Conservation (phyloP, 2,888 invertebrate genomes). For the Chydorus sphaericus region DNA sequence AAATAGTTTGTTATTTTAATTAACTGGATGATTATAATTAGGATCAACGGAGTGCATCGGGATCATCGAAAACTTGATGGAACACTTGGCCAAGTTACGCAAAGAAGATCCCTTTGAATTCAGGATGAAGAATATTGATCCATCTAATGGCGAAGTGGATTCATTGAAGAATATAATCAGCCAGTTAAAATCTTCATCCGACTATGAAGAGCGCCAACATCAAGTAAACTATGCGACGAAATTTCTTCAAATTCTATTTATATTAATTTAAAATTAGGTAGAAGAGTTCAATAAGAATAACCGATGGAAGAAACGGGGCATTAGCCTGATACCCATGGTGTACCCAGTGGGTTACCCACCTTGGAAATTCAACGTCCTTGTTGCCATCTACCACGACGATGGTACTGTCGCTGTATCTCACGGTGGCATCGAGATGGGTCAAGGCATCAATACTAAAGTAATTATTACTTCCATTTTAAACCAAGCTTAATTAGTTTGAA, state of each 20-base stretch:
- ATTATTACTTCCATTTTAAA: neutral
- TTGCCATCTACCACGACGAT: slow-evolving; percentile 39
- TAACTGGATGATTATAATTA: slow-evolving; percentile 13
- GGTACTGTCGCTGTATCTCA: slow-evolving; percentile 48
- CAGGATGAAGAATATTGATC: slow-evolving; percentile 19
- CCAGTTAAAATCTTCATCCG: slow-evolving; percentile 22
- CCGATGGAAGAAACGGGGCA: slow-evolving; percentile 61
- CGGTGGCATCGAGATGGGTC: slow-evolving; percentile 42
- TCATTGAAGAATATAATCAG: slow-evolving; percentile 23
- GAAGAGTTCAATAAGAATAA: slow-evolving; percentile 37
- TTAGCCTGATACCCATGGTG: slow-evolving; percentile 45
- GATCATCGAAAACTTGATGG: slow-evolving; percentile 32
- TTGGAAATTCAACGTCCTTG: slow-evolving; percentile 40
- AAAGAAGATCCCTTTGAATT: slow-evolving; percentile 28
- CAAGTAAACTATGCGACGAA: slow-evolving; percentile 16
- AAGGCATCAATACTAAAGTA: slow-evolving; percentile 66
- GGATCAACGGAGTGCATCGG: slow-evolving; percentile 29
- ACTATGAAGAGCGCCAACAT: slow-evolving; percentile 23
- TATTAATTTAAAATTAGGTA: neutral
- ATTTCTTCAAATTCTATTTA: neutral
- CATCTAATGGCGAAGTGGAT: slow-evolving; percentile 14
- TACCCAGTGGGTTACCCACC: slow-evolving; percentile 39
- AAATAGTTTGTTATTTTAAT: neutral
- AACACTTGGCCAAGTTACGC: slow-evolving; percentile 29
- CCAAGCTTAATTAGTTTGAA: neutral